Conservation (phyloP, 1,140 invertebrate genomes). For the Nephila pilipes region DNA sequence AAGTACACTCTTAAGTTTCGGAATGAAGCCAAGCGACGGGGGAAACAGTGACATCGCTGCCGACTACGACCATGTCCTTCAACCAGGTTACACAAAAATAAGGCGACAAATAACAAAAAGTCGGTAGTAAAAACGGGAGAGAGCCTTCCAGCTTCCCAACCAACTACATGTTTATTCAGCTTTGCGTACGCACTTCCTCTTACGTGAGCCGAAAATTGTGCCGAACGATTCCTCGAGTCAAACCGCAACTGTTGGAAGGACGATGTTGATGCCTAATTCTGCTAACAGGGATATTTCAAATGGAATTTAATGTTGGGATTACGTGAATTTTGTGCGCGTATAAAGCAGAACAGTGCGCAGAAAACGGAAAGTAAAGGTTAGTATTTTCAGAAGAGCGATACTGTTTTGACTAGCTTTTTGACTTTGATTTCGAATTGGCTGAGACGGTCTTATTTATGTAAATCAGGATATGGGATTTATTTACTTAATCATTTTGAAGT, state of each 20-base stretch:
- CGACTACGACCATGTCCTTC: constrained; percentile 15
- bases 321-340: constrained; percentile 20
- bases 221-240: background rate
- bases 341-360: background rate
- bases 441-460: no score
- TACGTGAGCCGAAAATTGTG: background rate
- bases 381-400: background rate
- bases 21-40: constrained; percentile 18
- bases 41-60: constrained; percentile 28
- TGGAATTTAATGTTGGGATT: constrained; percentile 32
- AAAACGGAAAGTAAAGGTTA: constrained; percentile 9
- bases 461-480: no score
- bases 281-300: background rate
- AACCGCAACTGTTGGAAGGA: background rate
- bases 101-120: background rate
- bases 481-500: no score
- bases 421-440: no score
- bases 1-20: background rate
- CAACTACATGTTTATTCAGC: constrained; percentile 41
- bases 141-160: background rate
- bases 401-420: no score
- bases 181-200: constrained; percentile 49
- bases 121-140: background rate
- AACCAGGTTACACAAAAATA: constrained; percentile 24
- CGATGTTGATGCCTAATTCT: background rate